Conservation (phyloP, 2,113 vertebrate species). For the Cettia cetti region DNA sequence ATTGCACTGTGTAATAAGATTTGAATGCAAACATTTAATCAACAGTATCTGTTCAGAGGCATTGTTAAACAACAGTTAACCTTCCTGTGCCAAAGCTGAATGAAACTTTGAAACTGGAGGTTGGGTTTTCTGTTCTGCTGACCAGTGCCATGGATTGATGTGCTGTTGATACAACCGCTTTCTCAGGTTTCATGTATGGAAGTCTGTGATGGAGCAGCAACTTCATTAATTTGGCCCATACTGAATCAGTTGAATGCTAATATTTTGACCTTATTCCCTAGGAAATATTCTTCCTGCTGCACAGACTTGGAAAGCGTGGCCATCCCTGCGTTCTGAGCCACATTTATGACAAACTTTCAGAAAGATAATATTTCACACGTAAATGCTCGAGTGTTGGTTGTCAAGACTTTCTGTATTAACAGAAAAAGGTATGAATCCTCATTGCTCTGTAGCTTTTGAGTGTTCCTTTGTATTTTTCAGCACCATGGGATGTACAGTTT, state of each 20-base stretch:
- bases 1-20: not conserved
- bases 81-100: slow-evolving; percentile 14
- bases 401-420: not conserved
- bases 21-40: slow-evolving; percentile 56
- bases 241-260: slow-evolving; percentile 1
- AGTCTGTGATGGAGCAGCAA: slow-evolving; percentile 16
- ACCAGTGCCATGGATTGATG: slow-evolving; percentile 39
- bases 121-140: not conserved
- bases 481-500: not conserved
- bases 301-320: not conserved
- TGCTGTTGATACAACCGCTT: slow-evolving; percentile 41
- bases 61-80: slow-evolving; percentile 14
- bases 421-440: not conserved
- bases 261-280: slow-evolving; percentile 51
- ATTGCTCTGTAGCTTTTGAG: not conserved
- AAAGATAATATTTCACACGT: not conserved
- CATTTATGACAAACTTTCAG: slow-evolving; percentile 3
- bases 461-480: not conserved
- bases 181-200: slow-evolving; percentile 20
- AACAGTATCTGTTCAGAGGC: slow-evolving; percentile 24
- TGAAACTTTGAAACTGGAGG: not conserved
- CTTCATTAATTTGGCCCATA: slow-evolving; percentile 44
- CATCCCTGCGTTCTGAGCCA: not conserved
- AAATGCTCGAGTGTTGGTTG: not conserved
- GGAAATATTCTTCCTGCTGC: slow-evolving; percentile 16